Base-by-base conservation (phyloP, 2,797 vertebrate species). In the Bovichtus variegatus region DNA sequence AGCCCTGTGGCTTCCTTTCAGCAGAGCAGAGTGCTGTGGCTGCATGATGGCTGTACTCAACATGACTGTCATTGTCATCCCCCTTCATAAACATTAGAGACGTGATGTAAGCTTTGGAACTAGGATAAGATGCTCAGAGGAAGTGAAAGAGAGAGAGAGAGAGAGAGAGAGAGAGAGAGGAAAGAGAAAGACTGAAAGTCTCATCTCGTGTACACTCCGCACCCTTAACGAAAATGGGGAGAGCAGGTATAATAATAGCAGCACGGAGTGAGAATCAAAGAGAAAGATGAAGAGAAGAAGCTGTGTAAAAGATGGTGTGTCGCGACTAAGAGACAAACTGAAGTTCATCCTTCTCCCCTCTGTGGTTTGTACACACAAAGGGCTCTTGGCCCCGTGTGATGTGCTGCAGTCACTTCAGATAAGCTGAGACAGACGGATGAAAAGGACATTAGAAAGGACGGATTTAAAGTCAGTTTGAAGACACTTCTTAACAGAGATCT, bases 21-120 rank as follows among this genome's bases (percentile, higher is more conserved):
- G 74, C 57, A 55, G 67, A 74, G 83, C 59, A 71, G 68, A 85
- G 63, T 62, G 60, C 67, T 60, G 76, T 23, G 76, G 68, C 75
- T 80, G 78, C 79, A 85, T 74, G 82, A 86, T 74, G 73, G 74
- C 86, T 81, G 71, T 43, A 71, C 77, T 80, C 71, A 75, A 90
- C 87, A 90, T 80, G 72, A 81, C 75, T 83, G 82, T 87, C 86
- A 81, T 76, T 78, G 81, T 79, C 80, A 89, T 63, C 64, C 71
- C 73, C 70, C 44, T 78, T 88, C 82, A 82, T 70, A 87, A 83
- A 87, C 80, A 81, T 76, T 31, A 77, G 34, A 90, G 82, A 83
- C 83, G 75, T 71, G 79, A 86, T 75, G 86, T 85, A 80, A 86
- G 85, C 83, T 78, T 74, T 69, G 66, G 74, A 80, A 38, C 60